phyloP scores from a whole-genome alignment of 2,888 invertebrate genomes.

The Philhelius pedissequus region DNA sequence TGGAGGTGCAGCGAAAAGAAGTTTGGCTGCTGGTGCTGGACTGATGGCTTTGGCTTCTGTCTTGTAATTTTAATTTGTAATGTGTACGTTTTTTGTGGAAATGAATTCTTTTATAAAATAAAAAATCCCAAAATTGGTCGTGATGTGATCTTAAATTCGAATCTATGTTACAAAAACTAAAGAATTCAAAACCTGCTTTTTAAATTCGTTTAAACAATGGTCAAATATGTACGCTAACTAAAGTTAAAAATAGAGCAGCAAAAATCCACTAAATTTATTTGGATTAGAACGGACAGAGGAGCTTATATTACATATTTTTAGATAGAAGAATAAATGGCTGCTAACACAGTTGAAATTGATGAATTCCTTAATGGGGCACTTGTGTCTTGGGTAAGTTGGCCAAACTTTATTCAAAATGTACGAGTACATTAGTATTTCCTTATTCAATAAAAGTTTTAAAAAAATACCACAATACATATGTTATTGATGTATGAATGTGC shows the following conservation, averaged over 20 bases:
- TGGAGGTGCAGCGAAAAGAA: conserved; percentile 34
- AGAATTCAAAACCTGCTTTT: neutral
- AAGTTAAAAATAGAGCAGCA: neutral
- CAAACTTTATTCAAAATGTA: neutral
- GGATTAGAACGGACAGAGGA: conserved; percentile 6
- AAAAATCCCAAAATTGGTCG: no score
- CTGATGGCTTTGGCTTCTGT: neutral
- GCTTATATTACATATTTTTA: conserved; percentile 34
- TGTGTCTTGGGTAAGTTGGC: conserved; percentile 89
- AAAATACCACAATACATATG: neutral
- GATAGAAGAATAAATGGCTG: conserved; percentile 71
- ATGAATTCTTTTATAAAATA: neutral
- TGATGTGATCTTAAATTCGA: conserved; percentile 29
- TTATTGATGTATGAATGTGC: no score
- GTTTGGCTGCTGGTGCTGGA: conserved; percentile 35
- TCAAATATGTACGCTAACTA: conserved; percentile 10
- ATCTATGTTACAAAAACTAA: neutral
- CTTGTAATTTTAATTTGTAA: conserved; percentile 26
- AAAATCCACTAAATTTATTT: conserved; percentile 27
- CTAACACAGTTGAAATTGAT: conserved; percentile 85
- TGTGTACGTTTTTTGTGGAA: conserved; percentile 51
- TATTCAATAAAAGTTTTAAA: neutral
- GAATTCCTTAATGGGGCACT: conserved; percentile 91
- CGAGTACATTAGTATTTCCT: no score
- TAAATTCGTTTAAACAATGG: conserved; percentile 10